Base-by-base conservation (phyloP, 2,888 invertebrate species). In the Acholoe squamosa region DNA sequence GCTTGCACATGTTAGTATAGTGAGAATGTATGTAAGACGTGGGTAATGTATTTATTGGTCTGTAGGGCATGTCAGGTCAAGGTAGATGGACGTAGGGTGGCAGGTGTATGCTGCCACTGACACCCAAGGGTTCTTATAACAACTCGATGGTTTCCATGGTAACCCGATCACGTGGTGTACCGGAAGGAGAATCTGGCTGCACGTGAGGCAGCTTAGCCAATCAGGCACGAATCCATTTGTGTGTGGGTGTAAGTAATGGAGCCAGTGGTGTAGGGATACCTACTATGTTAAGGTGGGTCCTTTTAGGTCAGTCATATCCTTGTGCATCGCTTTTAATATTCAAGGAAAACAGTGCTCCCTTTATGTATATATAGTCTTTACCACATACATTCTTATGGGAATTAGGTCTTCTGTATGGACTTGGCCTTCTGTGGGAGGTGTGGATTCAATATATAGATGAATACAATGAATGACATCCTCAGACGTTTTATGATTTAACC, bases 121-220 rank as follows among this genome's bases (percentile, higher is more conserved):
- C 71, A 71, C 71, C 31, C 71, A 71, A 25, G 61, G 71, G 28
- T 71, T 71, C 71, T 28, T 25, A 25, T 71, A 71, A 71, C 71
- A 71, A 71, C 71, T 25, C 71, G 71, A 71, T 71, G 25, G 71
- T 25, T 71, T 16, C 31, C 71, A 71, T 25, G 71, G 71, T 71
- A 71, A 71, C 71, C 71, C 25, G 71, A 71, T 71, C 71, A 25
- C 71, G 61, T 61, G 61, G 61, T 61, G n/a, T n/a, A 61, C 71
- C 25, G 71, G 71, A 71, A 28, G 71, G 12, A n/a, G 28, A 28
- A 0, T 5, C 71, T 25, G 71, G 3, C 71, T 22, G 71, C 71
- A 71, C 71, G 71, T 71, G 71, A 71, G 28, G 7, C 71, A 28
- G 71, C 71, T n/a, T 71, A 28, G 71, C 71, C 71, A 71, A 71